These are phyloP conservation scores for Eupeodes corollae DNA, from an alignment of 1,140 invertebrate species.

Conservation along the genomic window DNA sequence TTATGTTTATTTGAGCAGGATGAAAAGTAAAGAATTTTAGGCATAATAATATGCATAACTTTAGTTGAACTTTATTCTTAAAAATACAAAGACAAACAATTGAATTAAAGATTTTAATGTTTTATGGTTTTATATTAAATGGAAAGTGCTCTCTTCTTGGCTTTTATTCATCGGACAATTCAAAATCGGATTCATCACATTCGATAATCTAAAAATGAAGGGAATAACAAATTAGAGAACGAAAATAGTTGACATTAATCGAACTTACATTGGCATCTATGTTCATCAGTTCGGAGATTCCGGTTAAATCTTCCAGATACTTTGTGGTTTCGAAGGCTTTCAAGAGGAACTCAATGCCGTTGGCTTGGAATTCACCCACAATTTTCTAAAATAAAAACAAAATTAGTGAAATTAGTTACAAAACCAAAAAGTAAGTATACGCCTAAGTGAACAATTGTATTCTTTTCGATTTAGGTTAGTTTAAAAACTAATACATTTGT, in stretches of 20 bases:
- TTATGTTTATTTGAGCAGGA: too few relatives aligned
- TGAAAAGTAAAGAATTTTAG: too few relatives aligned
- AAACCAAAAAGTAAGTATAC: too few relatives aligned
- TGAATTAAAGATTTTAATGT: too few relatives aligned
- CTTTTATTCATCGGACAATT: conserved; percentile 25
- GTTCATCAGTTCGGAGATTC: conserved; percentile 50
- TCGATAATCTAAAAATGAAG: conserved; percentile 27
- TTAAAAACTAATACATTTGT: too few relatives aligned
- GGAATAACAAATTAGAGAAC: not conserved
- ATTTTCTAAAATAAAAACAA: conserved; percentile 15
- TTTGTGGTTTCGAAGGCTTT: conserved; percentile 75
- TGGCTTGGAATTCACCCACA: conserved; percentile 16
- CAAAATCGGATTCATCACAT: conserved; percentile 30
- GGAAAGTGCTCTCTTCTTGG: not conserved
- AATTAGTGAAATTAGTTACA: not conserved
- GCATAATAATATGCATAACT: too few relatives aligned
- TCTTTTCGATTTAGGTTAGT: too few relatives aligned
- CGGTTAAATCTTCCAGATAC: conserved; percentile 80
- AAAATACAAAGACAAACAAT: too few relatives aligned
- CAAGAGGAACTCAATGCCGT: conserved; percentile 67
- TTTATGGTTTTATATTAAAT: too few relatives aligned
- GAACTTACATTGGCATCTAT: conserved; percentile 23
- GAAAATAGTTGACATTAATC: not conserved
- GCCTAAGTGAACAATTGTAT: too few relatives aligned
- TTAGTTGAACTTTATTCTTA: too few relatives aligned